Base-by-base conservation (phyloP, 2,888 invertebrate genomes). In the Lithophane ornitopus region DNA sequence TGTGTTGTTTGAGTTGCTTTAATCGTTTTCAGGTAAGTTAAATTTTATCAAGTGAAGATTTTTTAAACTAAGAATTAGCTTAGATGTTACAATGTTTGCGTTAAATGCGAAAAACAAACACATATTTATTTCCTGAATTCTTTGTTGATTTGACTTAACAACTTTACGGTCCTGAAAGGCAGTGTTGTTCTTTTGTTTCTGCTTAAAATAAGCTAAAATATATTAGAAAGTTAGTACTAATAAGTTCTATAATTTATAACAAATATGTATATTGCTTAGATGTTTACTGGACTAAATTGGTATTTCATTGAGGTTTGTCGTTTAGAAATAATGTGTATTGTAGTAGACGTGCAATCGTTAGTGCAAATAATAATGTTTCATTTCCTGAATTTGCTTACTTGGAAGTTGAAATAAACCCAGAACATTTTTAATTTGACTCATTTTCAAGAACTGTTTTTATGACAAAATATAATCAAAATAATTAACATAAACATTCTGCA, bases 261-360 rank as follows among this genome's bases (percentile, higher is more conserved):
- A n/a, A 54, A 54, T 54, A 54, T 54, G 19, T n/a, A n/a, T 54
- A 26, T 54, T 81, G 22, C 52, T n/a, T 19, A 34, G 44, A 63
- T 52, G 52, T 74, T 65, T 75, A 81, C 3, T 81, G 39, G 63
- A 46, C 19, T 22, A 16, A 46, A n/a, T 81, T 74, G n/a, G 16
- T 26, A 41, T n/a, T 52, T 28, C 1, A 12, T n/a, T 4, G 16
- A 6, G 39, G 12, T 22, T 61, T 28, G 7, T 34, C 6, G n/a
- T 1, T 14, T 39, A 22, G 28, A 22, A 28, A 28, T 28, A 19
- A 65, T 44, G 3, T 26, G 26, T 44, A 3, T 22, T 22, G 34
- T 22, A 65, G 44, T 44, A 11, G 12, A 44, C 11, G 3, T 12
- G 12, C 19, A 19, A 28, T 19, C 14, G 4, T 22, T 46, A 6